phyloP scores from a whole-genome alignment of 2,797 vertebrate species.

The Siniperca scherzeri region DNA sequence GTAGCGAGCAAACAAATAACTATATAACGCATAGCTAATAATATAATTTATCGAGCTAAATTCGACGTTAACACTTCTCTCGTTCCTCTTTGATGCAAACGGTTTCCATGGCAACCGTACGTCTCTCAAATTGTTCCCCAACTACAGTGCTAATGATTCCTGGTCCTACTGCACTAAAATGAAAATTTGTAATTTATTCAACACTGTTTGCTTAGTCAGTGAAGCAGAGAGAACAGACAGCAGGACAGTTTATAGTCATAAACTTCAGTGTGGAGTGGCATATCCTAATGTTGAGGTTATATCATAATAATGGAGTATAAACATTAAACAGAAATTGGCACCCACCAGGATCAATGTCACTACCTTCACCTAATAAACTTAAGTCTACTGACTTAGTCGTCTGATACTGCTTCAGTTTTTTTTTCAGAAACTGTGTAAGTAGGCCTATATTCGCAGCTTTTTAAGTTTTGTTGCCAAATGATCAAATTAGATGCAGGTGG shows the following conservation, averaged over 20 bases:
- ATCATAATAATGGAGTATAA: too few relatives aligned
- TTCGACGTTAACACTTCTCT: neutral
- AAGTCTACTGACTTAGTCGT: neutral
- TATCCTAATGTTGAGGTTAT: neutral
- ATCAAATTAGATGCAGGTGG: neutral
- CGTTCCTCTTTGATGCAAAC: neutral
- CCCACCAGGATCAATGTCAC: neutral
- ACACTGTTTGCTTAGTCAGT: neutral
- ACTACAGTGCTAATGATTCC: constrained; percentile 35
- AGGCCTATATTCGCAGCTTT: neutral
- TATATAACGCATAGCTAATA: neutral
- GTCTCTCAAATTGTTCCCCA: constrained; percentile 50
- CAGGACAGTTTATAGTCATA: neutral
- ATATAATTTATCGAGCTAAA: too few relatives aligned
- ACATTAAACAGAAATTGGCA: too few relatives aligned
- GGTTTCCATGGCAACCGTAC: constrained; percentile 68
- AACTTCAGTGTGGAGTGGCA: too few relatives aligned
- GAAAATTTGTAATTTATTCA: neutral
- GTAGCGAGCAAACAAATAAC: neutral
- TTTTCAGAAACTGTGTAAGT: neutral
- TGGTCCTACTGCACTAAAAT: neutral
- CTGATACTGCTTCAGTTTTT: neutral
- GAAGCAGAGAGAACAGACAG: neutral
- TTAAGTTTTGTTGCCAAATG: neutral
- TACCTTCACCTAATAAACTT: neutral